A percentile compares a stretch with the other conserved stretches of the same genome.
These are phyloP conservation scores for Phalangium opilio DNA, from an alignment of 2,888 invertebrate species.

Conservation along the genomic window DNA sequence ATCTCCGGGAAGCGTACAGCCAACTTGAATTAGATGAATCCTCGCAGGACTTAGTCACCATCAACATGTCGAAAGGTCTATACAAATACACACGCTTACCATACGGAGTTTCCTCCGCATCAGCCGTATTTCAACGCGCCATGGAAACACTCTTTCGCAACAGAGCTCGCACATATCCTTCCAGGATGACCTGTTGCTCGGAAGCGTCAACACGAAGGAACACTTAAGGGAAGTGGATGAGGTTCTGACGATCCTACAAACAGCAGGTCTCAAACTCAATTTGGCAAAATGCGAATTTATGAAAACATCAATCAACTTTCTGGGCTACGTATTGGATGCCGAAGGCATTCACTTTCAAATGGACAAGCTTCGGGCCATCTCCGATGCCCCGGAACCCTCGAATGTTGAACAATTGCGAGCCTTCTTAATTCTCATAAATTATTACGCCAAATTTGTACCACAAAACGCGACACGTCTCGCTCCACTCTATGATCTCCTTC, in stretches of 20 bases:
- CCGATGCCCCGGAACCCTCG: slow-evolving; percentile 21
- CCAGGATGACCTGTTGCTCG: not conserved
- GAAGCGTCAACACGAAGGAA: not conserved
- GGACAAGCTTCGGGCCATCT: slow-evolving; percentile 22
- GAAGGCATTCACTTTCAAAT: slow-evolving; percentile 19
- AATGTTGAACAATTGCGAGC: slow-evolving; percentile 22
- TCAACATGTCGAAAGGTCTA: slow-evolving; percentile 1
- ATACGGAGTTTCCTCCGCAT: too few species aligned
- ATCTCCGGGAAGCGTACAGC: not conserved
- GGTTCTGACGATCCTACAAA: not conserved
- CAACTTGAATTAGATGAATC: not conserved
- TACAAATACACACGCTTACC: not conserved
- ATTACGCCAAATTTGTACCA: too few species aligned
- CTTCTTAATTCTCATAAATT: slow-evolving; percentile 23
- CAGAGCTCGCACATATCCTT: not conserved
- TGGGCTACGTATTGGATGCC: too few species aligned
- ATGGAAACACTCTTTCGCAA: slow-evolving; percentile 1
- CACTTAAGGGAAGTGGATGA: not conserved
- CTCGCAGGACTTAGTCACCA: not conserved
- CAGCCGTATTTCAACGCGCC: slow-evolving; percentile 4
- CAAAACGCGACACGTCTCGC: slow-evolving; percentile 18
- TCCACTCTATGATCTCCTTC: slow-evolving; percentile 20
- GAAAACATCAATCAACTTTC: slow-evolving; percentile 20
- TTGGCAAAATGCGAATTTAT: slow-evolving; percentile 20
- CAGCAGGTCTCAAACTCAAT: not conserved